Base-by-base conservation (phyloP, 37 sponge, comb jelly and placozoan genomes). In the Cliona cf. orientalis region DNA sequence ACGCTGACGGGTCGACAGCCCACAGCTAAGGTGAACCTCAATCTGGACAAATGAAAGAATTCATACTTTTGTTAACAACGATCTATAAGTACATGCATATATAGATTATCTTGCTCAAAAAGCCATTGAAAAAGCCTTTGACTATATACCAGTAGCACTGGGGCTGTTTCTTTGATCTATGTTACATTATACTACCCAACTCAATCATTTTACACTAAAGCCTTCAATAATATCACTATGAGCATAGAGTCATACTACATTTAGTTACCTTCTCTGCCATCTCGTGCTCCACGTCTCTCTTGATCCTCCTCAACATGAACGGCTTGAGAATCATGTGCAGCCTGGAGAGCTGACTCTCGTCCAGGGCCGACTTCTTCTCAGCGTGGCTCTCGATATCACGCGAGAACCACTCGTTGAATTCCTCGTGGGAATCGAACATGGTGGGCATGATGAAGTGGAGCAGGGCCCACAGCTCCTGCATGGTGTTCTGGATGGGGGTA, bases 381-480 rank as follows among this genome's bases (percentile, higher is more conserved):
- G 94, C 93, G 37, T 89, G 95, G 56, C 89, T 91, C 84, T 97
- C 97, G 62, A 97, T 97, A 82, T 97, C 97, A 38, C 81, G 84
- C 0, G 95, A 94, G 87, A 97, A 97, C 97, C 97, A 97, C 70
- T 97, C 97, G 36, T 87, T 94, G 81, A 97, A 97, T 82, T 97
- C 97, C 21, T 90, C 95, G 59, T 97, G 97, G 0, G 92, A 94
- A 80, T 97, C 97, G 85, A 97, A 97, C 84, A 97, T 82, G 17
- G 92, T 94, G 22, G 97, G 97, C 97, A 97, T 97, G 41, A 97
- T 94, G 87, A 97, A 97, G 68, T 97, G 97, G 12, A 97, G 90
- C 57, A 97, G 81, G 3, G 97, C 97, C 97, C 97, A 97, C 73
- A 97, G 74, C 94, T 97, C 97, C n/a, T 93, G 94, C 97, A 97